Conservation (phyloP, 2,113 vertebrate genomes). For the Pseudorectes ferrugineus region DNA sequence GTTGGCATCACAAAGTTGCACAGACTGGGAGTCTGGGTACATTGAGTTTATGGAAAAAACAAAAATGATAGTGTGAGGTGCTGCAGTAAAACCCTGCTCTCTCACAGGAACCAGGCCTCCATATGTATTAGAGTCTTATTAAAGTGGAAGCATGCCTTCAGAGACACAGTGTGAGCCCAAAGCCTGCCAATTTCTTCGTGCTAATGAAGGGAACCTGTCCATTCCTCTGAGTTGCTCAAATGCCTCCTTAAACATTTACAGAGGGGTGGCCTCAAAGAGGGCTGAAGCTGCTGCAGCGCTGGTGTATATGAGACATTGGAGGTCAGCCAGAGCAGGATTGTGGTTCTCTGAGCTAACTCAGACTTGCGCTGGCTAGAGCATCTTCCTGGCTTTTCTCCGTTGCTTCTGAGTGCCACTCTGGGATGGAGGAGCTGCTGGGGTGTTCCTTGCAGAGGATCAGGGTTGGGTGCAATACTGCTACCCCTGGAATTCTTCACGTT, state of each 20-base stretch:
- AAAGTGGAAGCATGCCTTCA: not conserved
- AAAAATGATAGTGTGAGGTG: not conserved
- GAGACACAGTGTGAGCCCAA: not conserved
- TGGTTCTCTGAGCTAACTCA: not conserved
- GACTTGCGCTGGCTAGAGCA: not conserved
- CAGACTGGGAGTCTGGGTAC: not conserved
- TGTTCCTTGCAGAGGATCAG: not conserved
- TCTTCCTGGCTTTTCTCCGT: not conserved
- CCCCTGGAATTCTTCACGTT: not conserved
- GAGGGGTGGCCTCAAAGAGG: not conserved
- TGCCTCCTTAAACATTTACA: not conserved
- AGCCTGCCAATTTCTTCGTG: not conserved
- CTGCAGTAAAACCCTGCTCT: not conserved
- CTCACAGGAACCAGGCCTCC: not conserved
- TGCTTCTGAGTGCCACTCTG: not conserved
- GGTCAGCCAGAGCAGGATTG: not conserved
- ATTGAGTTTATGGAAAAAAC: not conserved
- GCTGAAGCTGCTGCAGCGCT: not conserved
- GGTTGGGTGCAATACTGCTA: not conserved
- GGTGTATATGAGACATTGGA: rapidly evolving
- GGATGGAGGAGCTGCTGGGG: not conserved
- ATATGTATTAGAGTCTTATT: not conserved
- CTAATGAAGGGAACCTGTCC: not conserved
- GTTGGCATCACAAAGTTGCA: not conserved
- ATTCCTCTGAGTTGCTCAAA: not conserved